Evolutionary conservation across 2,888 invertebrate species (phyloP), one percentile per base, ranked within the genome.

Genomic region (Prosapia bicincta): DNA sequence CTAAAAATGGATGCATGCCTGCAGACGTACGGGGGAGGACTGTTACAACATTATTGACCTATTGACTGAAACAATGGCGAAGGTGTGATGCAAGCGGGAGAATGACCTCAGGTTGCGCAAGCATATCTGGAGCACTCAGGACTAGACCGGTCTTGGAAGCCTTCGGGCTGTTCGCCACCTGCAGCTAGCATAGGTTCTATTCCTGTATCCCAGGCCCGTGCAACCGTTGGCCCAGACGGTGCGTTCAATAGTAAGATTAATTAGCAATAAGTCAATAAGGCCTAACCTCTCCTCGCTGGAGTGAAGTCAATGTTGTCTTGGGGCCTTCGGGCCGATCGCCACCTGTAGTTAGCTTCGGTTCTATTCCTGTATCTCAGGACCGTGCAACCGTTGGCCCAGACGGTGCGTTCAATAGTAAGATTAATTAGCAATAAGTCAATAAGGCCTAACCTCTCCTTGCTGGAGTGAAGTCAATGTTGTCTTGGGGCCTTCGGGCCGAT

Each of bases 21-120:
- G 10, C 54, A 54, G 54, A 54, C 54, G 20, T 54, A 54, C 20
- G 54, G 54, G 54, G 54, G 54, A 54, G 54, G 54, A 38, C 20
- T 54, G 20, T 54, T 54, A 54, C 54, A 54, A 54, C 54, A 54
- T 54, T 1, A 54, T 54, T 54, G 54, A 54, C 54, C 54, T 54
- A 54, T 54, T 54, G 54, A 54, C 54, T 54, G 54, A 54, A 54
- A 54, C 54, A 54, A 54, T 54, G 54, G 54, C 54, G 54, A 54
- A 54, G 20, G 54, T 54, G 20, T 54, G 54, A 54, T 20, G 54
- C 54, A 54, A 54, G 54, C 20, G 54, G 54, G 54, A 54, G 54
- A 54, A 20, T 54, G 54, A 54, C 54, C 54, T 54, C 54, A 54
- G 20, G 0, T 54, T 54, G 54, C 54, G 54, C 20, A 54, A 54